These are phyloP conservation scores for Trichonephila clavipes DNA, from an alignment of 1,140 invertebrate genomes.

Conservation along the genomic window DNA sequence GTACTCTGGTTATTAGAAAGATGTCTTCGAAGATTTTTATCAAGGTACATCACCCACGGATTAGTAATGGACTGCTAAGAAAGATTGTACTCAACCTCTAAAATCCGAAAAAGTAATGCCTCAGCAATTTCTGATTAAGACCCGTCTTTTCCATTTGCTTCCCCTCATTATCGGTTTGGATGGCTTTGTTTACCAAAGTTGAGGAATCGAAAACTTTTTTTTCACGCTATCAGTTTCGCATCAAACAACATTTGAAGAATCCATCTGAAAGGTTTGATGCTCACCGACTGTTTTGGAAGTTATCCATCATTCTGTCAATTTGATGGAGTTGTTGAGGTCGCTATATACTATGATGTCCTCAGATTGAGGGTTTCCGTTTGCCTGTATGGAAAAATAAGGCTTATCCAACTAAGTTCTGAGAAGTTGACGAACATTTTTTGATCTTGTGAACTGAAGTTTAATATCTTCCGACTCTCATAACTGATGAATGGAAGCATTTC, in stretches of 20 bases:
- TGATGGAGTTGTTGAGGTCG: neutral
- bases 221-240: constrained; percentile 2
- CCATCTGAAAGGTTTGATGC: neutral
- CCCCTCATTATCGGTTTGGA: neutral
- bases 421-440: neutral
- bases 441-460: no score
- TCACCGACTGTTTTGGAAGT: neutral
- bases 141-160: neutral
- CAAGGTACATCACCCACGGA: neutral
- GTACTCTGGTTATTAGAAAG: neutral
- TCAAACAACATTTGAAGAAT: neutral
- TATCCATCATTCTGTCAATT: constrained; percentile 4
- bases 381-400: no score
- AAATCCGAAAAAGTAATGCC: neutral
- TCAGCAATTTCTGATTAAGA: neutral
- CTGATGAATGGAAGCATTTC: no score
- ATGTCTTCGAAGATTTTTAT: neutral
- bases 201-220: neutral
- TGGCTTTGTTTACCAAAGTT: constrained; percentile 3
- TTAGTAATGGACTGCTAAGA: neutral
- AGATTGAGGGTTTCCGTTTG: no score
- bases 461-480: no score
- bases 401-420: neutral
- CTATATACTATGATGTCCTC: neutral
- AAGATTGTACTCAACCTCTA: neutral